Base-by-base conservation (phyloP, 2,797 vertebrate genomes). In the Rhinatrema bivittatum region DNA sequence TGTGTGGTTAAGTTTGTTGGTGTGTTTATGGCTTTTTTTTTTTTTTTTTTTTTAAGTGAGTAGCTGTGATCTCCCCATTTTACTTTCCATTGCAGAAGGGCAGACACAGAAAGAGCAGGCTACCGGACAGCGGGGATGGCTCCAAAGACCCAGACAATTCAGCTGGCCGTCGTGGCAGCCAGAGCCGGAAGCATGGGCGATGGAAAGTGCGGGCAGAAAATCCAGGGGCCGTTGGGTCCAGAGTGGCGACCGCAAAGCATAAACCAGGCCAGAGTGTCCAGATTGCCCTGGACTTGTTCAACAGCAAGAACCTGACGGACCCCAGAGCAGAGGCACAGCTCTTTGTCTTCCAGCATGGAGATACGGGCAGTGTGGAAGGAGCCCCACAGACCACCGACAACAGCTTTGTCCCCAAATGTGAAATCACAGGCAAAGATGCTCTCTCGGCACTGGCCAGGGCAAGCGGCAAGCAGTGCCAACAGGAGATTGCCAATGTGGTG, bases 321-420 rank as follows among this genome's bases (percentile, higher is more conserved):
- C 57, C 49, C 0, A 64, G 57, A 2, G 65, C n/a, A n/a, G n/a
- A n/a, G n/a, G n/a, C n/a, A n/a, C n/a, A n/a, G n/a, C n/a, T n/a
- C n/a, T n/a, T n/a, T n/a, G n/a, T n/a, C n/a, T n/a, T n/a, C n/a
- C n/a, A n/a, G n/a, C n/a, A n/a, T 0, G 90, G 93, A 1, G 95
- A 98, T 65, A 89, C 89, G 0, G 95, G 95, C 45, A 99, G 95
- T 0, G 93, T 98, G 64, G 95, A 94, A 27, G 94, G 93, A 0
- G 93, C 85, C 1, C 89, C 93, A 5, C 93, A 91, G 56, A 78
- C 84, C 30, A 80, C 86, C 0, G 89, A 83, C 68, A 89, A 74
- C 7, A 75, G 81, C 78, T 97, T 94, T 78, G 78, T 82, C 31
- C 91, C 93, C 4, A 96, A 94, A 58, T 99, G 96, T 1, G 87